Evolutionary conservation across 2,797 vertebrate genomes (phyloP).

Genomic region (Myripristis murdjan): DNA sequence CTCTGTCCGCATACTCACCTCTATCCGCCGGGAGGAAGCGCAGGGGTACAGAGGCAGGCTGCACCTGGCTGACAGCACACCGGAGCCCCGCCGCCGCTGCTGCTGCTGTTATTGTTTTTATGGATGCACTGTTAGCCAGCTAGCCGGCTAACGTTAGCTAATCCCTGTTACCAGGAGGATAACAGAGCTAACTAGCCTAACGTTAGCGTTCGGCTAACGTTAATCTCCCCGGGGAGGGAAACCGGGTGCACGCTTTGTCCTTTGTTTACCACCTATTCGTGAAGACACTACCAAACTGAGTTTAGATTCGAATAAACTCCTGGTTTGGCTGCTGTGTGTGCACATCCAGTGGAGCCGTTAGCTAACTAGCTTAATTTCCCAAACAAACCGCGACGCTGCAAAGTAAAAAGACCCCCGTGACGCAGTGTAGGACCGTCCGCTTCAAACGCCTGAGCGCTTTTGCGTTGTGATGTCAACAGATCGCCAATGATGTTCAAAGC

Average conservation of each 20-base stretch:
- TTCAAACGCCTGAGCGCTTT: conserved; percentile 58
- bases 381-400: conserved; percentile 26
- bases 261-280: neutral
- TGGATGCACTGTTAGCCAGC: conserved; percentile 45
- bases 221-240: neutral
- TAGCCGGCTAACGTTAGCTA: conserved; percentile 39
- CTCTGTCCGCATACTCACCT: neutral
- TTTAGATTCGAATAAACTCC: neutral
- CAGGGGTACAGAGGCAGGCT: neutral
- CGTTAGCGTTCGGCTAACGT: too few species aligned
- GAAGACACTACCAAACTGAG: neutral
- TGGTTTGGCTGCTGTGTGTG: neutral
- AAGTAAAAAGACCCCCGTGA: conserved; percentile 51
- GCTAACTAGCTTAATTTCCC: conserved; percentile 12
- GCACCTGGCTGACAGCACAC: too few species aligned
- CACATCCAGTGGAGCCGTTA: conserved; percentile 2
- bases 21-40: neutral
- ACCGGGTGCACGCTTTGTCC: neutral
- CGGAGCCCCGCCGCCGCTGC: too few species aligned
- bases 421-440: conserved; percentile 4
- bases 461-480: neutral
- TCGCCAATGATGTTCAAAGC: neutral
- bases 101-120: conserved; percentile 54
- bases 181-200: conserved; percentile 17
- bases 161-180: conserved; percentile 38